phyloP scores from a whole-genome alignment of 1,140 invertebrate genomes.

The Drosophila miranda region DNA sequence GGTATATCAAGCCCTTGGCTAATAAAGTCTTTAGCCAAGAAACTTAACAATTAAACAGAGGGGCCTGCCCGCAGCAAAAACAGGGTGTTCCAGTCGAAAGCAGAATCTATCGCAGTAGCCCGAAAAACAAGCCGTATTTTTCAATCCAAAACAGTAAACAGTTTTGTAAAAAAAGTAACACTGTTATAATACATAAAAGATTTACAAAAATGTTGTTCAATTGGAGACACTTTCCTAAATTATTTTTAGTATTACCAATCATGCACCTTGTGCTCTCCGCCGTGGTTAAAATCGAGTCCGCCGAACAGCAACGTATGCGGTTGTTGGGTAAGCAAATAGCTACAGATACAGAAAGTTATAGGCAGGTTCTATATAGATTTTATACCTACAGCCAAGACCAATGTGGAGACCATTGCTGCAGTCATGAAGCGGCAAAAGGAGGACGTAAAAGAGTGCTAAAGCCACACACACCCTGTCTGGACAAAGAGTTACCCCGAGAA shows the following conservation, averaged over 20 bases:
- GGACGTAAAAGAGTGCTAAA: neutral
- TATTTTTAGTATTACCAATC: constrained; percentile 45
- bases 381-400: constrained; percentile 17
- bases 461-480: constrained; percentile 38
- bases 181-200: too few relatives aligned
- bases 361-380: too few relatives aligned
- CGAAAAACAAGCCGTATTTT: too few relatives aligned
- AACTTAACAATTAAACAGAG: constrained; percentile 60
- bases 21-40: constrained; percentile 69
- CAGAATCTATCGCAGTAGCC: neutral
- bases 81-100: constrained; percentile 46
- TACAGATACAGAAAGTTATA: too few relatives aligned
- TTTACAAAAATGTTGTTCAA: constrained; percentile 24
- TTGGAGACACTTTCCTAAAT: constrained; percentile 52
- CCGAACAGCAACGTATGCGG: constrained; percentile 24
- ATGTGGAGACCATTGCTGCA: constrained; percentile 5
- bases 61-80: neutral
- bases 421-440: constrained; percentile 15
- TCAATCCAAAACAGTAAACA: too few relatives aligned
- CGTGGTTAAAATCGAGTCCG: constrained; percentile 31
- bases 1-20: constrained; percentile 25
- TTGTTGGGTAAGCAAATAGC: constrained; percentile 25
- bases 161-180: too few relatives aligned
- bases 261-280: constrained; percentile 35
- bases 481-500: constrained; percentile 1